Evolutionary conservation across 2,888 invertebrate species (phyloP), one percentile per base, ranked within the genome.

Genomic region (Ormyrus labotus): DNA sequence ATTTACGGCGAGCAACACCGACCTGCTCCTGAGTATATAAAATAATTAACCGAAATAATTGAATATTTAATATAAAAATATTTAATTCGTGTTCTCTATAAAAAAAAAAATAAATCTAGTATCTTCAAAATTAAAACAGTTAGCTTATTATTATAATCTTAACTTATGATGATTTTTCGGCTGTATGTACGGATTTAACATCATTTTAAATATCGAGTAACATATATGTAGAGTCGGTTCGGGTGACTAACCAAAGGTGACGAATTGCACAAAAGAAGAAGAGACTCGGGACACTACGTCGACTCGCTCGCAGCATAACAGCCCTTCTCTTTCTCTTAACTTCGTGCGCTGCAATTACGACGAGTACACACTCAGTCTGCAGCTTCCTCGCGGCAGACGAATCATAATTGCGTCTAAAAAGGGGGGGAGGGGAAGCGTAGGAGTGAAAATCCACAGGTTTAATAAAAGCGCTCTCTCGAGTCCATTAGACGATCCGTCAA

Each of bases 361-460:
- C 74, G 74, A 84, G 83, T 82, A 79, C 68, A 19, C 19, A 70
- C 80, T 75, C 75, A 65, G 78, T 83, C 83, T 83, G 82, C 60
- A 6, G 13, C 57, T 6, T 13, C 50, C 50, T 8, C 47, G 48
- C 51, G 68, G 68, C 82, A 84, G 83, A 81, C 84, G 71, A 83
- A 83, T 82, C 70, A 72, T 85, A 86, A 85, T 84, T 84, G 84
- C 81, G 82, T 78, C 82, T 68, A 79, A 77, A 74, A 51, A 51
- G 8, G 51, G 45, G 81, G 82, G 74, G 79, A 83, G 83, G 72
- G 79, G 84, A 84, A 83, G 82, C 83, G 82, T 61, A 65, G 81
- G 84, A 83, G 83, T 69, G 76, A 69, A 76, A 68, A 76, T 76
- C 58, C 63, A 63, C 53, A 63, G 69, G 50, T 61, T 69, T 65